phyloP scores from a whole-genome alignment of 2,113 vertebrate species.

The Trogon surrucura region DNA sequence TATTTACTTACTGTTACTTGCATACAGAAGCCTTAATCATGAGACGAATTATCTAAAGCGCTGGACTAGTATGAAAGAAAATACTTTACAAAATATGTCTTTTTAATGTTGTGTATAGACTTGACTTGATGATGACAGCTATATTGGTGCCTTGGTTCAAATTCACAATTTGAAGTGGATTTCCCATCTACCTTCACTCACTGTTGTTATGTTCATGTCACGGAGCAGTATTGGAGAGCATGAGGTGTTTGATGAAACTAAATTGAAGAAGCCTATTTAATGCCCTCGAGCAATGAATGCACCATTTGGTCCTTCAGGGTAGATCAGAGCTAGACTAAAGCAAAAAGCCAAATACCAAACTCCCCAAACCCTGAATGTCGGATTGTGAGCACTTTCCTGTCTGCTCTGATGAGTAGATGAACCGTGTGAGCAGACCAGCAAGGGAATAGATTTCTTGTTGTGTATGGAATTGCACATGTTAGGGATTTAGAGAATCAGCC shows the following conservation, averaged over 20 bases:
- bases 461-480: neutral
- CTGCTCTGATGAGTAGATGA: rapidly evolving
- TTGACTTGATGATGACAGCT: neutral
- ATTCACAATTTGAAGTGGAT: neutral
- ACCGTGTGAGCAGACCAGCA: neutral
- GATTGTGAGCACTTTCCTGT: neutral
- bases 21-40: neutral
- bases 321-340: neutral
- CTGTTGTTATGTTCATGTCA: neutral
- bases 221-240: neutral
- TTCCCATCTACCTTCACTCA: neutral
- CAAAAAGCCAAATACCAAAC: neutral
- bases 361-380: neutral
- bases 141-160: neutral
- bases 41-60: neutral
- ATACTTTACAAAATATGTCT: neutral
- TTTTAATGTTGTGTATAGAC: neutral
- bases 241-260: neutral
- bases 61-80: neutral
- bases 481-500: neutral
- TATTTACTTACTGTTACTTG: neutral
- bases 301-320: neutral
- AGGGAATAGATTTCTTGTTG: neutral
- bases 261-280: neutral
- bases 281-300: neutral